These are phyloP conservation scores for Plebejus melissa DNA, from an alignment of 2,888 invertebrate species.

Conservation along the genomic window DNA sequence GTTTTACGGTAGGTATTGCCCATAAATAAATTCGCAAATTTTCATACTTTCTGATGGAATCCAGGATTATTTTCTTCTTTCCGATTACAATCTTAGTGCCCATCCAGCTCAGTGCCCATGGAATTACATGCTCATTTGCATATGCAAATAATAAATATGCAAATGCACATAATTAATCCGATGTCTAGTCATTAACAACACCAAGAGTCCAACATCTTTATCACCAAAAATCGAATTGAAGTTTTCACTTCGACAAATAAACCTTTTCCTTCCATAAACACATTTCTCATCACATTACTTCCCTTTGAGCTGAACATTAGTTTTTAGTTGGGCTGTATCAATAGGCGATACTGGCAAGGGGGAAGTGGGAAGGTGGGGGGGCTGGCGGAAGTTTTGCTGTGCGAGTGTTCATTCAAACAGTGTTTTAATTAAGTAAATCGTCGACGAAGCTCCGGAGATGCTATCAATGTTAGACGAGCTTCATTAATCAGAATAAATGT, in stretches of 20 bases:
- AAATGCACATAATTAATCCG: too few relatives aligned
- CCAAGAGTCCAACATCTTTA: not conserved
- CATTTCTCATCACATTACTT: not conserved
- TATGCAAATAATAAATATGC: too few relatives aligned
- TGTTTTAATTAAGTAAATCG: slow-evolving; percentile 17
- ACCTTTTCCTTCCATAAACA: not conserved
- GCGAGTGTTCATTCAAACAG: slow-evolving; percentile 7
- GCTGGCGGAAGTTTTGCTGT: not conserved
- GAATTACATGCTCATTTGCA: too few relatives aligned
- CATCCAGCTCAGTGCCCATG: too few relatives aligned
- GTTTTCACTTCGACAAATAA: not conserved
- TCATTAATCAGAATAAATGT: not conserved
- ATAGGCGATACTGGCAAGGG: not conserved
- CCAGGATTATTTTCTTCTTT: too few relatives aligned
- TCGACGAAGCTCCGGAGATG: slow-evolving; percentile 4
- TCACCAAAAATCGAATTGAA: not conserved
- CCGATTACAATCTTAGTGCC: too few relatives aligned
- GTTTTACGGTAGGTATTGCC: too few relatives aligned
- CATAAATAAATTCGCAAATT: too few relatives aligned
- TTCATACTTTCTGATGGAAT: too few relatives aligned
- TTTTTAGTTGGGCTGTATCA: not conserved
- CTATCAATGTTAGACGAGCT: not conserved
- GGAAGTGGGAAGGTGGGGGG: not conserved
- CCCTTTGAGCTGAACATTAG: not conserved
- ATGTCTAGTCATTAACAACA: not conserved